A percentile compares a stretch with the other conserved stretches of the same genome.
These are phyloP conservation scores for Lottia gigantea DNA, from an alignment of 2,888 invertebrate species.

Conservation along the genomic window DNA sequence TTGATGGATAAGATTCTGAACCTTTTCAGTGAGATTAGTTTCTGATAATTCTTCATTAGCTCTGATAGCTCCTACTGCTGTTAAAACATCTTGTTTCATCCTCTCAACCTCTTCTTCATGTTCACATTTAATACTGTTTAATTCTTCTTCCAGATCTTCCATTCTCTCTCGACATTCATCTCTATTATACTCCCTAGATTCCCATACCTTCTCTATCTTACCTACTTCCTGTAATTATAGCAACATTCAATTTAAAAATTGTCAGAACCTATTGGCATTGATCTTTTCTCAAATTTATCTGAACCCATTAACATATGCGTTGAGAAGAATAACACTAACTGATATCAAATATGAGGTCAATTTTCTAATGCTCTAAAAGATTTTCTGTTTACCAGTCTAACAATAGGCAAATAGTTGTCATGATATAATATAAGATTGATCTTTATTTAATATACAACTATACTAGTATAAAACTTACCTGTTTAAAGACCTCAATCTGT, in stretches of 20 bases:
- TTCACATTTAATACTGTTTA: constrained; percentile 64
- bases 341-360: too few relatives aligned
- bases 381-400: too few relatives aligned
- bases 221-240: constrained; percentile 19
- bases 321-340: too few relatives aligned
- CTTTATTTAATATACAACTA: too few relatives aligned
- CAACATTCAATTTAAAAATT: not conserved
- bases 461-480: constrained; percentile 30
- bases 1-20: constrained; percentile 48
- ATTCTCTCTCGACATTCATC: constrained; percentile 53
- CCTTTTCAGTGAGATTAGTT: constrained; percentile 43
- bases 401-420: too few relatives aligned
- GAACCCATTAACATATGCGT: too few relatives aligned
- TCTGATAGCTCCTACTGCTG: constrained; percentile 63
- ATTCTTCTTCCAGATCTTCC: constrained; percentile 45
- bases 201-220: constrained; percentile 48
- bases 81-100: constrained; percentile 68
- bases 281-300: too few relatives aligned
- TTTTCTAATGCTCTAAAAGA: too few relatives aligned
- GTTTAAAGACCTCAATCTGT: constrained; percentile 53
- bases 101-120: constrained; percentile 65
- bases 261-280: too few relatives aligned
- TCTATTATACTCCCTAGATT: constrained; percentile 49
- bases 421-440: too few relatives aligned
- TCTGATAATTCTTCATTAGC: constrained; percentile 57